Base-by-base conservation (phyloP, 2,113 vertebrate species). In the Percina caprodes region DNA sequence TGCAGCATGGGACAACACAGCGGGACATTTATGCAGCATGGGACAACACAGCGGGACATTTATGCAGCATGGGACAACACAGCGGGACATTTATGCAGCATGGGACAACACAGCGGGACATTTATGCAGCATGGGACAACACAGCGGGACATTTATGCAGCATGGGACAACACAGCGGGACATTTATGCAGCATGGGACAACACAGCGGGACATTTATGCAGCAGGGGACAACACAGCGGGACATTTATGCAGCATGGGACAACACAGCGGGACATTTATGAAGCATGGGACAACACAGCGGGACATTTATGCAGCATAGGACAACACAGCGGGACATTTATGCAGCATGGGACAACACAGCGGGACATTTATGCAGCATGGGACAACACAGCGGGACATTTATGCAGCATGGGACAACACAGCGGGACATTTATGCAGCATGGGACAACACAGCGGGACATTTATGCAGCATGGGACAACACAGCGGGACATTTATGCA, bases 221-320 rank as follows among this genome's bases (percentile, higher is more conserved):
- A 76, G 49, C 68, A 55, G 66, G 84, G 60, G 73, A 30, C 3
- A 30, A 30, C 30, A 30, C 30, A 4, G 30, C 30, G 30, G 2
- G 30, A 30, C 30, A n/a, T n/a, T n/a, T n/a, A 76, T 55, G 30
- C 55, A 76, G 49, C 68, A 55, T 69, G 84, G 60, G 73, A 30
- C 3, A 30, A 30, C 30, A 30, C 30, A 4, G 30, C 30, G 30
- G 2, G 30, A 30, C 30, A n/a, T n/a, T n/a, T n/a, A 76, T 55
- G 30, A 51, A 76, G 49, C 68, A 55, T 69, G 84, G 60, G 73
- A 30, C 3, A 30, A 30, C 30, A 30, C 30, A 4, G 30, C 30
- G 30, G 2, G 30, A 30, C 30, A n/a, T n/a, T n/a, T n/a, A 76
- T 55, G 30, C 55, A 76, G 49, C 68, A 55, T 69, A 82, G 60